These are phyloP conservation scores for Manacus vitellinus DNA, from an alignment of 2,113 vertebrate species.

Conservation along the genomic window DNA sequence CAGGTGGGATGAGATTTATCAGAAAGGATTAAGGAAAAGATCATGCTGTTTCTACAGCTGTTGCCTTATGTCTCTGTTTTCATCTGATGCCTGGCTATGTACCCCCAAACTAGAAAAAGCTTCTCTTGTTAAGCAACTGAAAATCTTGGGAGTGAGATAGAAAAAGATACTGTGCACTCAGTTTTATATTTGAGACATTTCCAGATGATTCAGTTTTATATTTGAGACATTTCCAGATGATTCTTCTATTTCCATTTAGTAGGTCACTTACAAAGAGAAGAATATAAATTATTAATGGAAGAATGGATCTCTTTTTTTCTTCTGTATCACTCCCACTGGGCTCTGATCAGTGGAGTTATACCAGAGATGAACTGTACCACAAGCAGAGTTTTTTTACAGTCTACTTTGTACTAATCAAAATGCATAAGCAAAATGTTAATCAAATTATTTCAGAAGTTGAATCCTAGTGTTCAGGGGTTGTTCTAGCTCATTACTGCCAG, in stretches of 20 bases:
- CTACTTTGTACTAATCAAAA: slow-evolving; percentile 5
- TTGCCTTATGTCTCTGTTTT: slow-evolving; percentile 39
- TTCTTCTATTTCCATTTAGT: slow-evolving; percentile 4
- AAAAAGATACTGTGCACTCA: neutral
- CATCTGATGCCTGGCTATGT: neutral
- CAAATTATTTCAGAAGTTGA: slow-evolving; percentile 3
- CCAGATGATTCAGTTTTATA: neutral
- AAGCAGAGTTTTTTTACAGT: neutral
- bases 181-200: neutral
- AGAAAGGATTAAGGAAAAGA: slow-evolving; percentile 27
- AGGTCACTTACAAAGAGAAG: neutral
- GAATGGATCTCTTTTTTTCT: neutral
- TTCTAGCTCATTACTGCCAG: neutral
- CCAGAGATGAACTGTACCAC: neutral
- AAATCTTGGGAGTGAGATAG: neutral
- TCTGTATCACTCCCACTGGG: neutral
- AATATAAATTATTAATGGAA: slow-evolving; percentile 9
- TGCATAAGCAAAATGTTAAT: neutral
- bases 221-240: neutral
- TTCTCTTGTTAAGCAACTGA: neutral
- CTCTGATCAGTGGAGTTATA: neutral
- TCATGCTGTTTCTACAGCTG: slow-evolving; percentile 35
- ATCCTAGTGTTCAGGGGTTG: neutral
- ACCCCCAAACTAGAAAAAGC: neutral
- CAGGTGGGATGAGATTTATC: neutral